Base-by-base conservation (phyloP, 1,140 invertebrate genomes). In the Anagrus nilaparvatae region DNA sequence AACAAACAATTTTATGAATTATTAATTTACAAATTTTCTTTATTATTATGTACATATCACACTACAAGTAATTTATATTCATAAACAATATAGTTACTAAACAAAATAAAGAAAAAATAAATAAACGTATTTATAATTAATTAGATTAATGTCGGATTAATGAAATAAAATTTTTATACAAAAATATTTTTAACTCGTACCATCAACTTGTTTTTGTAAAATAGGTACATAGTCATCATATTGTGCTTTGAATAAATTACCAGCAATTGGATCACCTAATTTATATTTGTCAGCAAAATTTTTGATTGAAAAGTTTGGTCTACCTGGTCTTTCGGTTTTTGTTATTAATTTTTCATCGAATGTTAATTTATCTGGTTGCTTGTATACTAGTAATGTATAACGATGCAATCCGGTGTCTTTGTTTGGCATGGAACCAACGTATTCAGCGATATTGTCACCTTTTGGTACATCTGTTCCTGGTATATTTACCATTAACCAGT, bases 171-270 rank as follows among this genome's bases (percentile, higher is more conserved):
- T n/a, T n/a, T n/a, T n/a, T n/a, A n/a, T n/a, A n/a, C n/a, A n/a
- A n/a, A n/a, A n/a, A n/a, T n/a, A n/a, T n/a, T n/a, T n/a, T n/a
- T n/a, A n/a, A n/a, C n/a, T n/a, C n/a, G n/a, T n/a, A n/a, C n/a
- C n/a, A n/a, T n/a, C n/a, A n/a, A n/a, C n/a, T n/a, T n/a, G n/a
- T n/a, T n/a, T n/a, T n/a, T 37, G 16, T 6, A 28, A 16, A 12
- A 27, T 37, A 13, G 24, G 35, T 24, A 37, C 35, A 16, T 37
- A 37, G n/a, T 25, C 35, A 6, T 37, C 35, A 8, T 28, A 37
- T 17, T 37, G n/a, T 5, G 35, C 16, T n/a, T 27, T 14, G 7
- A 17, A 37, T 16, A 37, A 17, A 10, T 37, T 37, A 28, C 35
- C 35, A 27, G 35, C 35, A 18, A 18, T 18, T 14, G 20, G 24